Conservation (phyloP, 2,888 invertebrate species). For the Actias luna region DNA sequence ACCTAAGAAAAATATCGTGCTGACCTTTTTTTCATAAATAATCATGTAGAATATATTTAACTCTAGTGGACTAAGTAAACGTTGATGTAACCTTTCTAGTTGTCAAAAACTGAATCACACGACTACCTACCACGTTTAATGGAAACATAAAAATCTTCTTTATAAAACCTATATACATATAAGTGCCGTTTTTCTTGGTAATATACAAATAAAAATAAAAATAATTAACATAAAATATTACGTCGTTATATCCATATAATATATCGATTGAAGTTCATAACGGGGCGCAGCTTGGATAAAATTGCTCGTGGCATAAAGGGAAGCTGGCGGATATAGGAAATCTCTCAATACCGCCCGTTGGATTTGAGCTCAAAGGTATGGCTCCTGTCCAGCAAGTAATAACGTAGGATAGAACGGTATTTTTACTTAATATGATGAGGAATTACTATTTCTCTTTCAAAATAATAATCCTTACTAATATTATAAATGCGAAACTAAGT, state of each 20-base stretch:
- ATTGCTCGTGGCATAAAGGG: conserved; percentile 79
- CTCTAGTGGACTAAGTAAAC: no score
- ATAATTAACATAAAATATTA: conserved; percentile 10
- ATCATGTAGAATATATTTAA: no score
- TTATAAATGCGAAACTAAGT: no score
- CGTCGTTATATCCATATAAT: conserved; percentile 41
- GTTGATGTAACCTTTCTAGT: no score
- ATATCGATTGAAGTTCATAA: conserved; percentile 59
- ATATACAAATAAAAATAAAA: conserved; percentile 12
- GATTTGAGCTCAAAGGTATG: conserved; percentile 66
- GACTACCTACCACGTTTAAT: no score
- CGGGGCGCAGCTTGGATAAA: conserved; percentile 67
- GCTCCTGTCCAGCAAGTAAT: conserved; percentile 60
- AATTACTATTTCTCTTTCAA: neutral
- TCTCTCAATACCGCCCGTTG: conserved; percentile 74
- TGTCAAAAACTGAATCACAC: no score
- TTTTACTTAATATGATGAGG: conserved; percentile 23
- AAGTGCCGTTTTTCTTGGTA: no score
- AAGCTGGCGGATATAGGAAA: conserved; percentile 80
- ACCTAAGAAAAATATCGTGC: no score
- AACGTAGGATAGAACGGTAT: conserved; percentile 47
- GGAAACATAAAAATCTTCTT: no score
- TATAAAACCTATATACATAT: no score
- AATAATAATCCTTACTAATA: no score
- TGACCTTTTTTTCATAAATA: no score